phyloP scores from a whole-genome alignment of 2,888 invertebrate species.

The Metalampra italica region DNA sequence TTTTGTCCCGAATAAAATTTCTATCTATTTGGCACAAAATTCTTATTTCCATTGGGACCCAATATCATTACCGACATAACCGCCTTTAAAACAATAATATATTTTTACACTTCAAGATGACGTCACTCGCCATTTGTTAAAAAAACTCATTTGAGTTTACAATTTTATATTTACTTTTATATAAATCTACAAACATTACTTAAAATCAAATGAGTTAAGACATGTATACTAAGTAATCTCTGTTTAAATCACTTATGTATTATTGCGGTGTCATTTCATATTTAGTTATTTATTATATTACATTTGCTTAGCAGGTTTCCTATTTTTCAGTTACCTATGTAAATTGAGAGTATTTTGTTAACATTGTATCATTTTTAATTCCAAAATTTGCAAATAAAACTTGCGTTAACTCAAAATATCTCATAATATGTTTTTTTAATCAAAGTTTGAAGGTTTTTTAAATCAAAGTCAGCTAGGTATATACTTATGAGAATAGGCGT shows the following conservation, averaged over 20 bases:
- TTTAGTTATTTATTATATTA: no score
- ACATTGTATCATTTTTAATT: neutral
- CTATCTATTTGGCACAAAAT: slow-evolving; percentile 76
- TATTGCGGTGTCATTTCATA: no score
- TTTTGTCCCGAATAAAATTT: slow-evolving; percentile 72
- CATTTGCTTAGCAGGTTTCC: no score
- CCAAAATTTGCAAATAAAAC: neutral
- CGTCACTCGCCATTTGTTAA: slow-evolving; percentile 42
- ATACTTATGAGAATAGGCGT: neutral
- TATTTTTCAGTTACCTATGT: no score
- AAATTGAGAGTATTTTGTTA: no score
- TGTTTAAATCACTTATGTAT: neutral
- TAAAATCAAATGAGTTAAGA: neutral
- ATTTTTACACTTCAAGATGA: slow-evolving; percentile 16
- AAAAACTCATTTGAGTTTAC: slow-evolving; percentile 24
- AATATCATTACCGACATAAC: slow-evolving; percentile 16
- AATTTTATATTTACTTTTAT: slow-evolving; percentile 12
- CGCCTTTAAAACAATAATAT: slow-evolving; percentile 17
- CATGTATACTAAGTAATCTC: neutral
- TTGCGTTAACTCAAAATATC: neutral
- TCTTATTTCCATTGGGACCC: slow-evolving; percentile 24
- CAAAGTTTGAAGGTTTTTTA: no score
- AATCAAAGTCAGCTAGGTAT: no score
- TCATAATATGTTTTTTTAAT: no score
- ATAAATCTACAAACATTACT: slow-evolving; percentile 12